phyloP scores from a whole-genome alignment of 2,797 vertebrate species.

The Paguma larvata region DNA sequence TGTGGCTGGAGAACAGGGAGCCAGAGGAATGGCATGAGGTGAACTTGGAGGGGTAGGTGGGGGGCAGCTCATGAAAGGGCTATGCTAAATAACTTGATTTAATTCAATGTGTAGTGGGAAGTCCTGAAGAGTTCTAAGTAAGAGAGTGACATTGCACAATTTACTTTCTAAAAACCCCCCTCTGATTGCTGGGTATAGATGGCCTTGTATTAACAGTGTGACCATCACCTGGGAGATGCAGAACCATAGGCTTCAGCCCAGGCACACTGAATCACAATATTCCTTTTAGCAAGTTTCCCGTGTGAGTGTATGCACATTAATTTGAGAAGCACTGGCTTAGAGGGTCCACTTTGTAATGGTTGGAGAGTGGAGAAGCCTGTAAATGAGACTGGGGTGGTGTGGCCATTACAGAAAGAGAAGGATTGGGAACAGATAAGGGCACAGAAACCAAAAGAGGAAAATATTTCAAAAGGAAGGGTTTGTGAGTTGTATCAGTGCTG shows the following conservation, averaged over 20 bases:
- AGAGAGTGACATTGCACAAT: not conserved
- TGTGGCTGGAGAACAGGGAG: not conserved
- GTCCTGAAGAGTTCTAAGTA: not conserved
- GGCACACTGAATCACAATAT: not conserved
- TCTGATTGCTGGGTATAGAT: not conserved
- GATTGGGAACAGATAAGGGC: not conserved
- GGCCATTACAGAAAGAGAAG: not conserved
- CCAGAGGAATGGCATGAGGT: not conserved
- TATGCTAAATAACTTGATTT: not conserved
- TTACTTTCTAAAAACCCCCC: not conserved
- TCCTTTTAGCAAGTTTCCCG: not conserved
- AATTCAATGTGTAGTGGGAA: not conserved
- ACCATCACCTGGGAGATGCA: not conserved
- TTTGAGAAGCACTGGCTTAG: not conserved
- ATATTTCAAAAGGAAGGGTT: not conserved
- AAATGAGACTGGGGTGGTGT: not conserved
- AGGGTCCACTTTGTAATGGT: not conserved
- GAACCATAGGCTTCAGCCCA: not conserved
- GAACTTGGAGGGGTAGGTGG: not conserved
- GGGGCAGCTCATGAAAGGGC: not conserved
- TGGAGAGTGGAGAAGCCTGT: not conserved
- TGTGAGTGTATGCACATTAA: not conserved
- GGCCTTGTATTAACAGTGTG: not conserved
- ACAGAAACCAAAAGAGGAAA: not conserved
- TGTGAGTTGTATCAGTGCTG: not conserved